These are phyloP conservation scores for Melanotaenia parkinsoni DNA, from an alignment of 2,797 vertebrate genomes.

Conservation along the genomic window DNA sequence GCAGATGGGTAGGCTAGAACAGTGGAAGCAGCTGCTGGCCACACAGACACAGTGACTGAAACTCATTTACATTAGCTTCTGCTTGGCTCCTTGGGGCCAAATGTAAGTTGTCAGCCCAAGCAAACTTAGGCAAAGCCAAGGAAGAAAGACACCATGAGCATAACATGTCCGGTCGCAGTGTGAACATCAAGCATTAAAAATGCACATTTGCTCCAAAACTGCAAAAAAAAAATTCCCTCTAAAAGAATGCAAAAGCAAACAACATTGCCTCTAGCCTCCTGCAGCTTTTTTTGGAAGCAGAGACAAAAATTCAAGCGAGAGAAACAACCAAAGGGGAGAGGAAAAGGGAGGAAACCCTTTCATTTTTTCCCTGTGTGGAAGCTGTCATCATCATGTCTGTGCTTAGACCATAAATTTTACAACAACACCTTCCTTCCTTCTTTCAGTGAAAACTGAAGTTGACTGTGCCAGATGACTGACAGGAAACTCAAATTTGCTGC, in stretches of 20 bases:
- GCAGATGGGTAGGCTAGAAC: slow-evolving; percentile 64
- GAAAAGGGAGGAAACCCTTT: not conserved
- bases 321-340: slow-evolving; percentile 20
- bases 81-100: slow-evolving; percentile 37
- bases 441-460: slow-evolving; percentile 11
- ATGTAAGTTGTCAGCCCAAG: slow-evolving; percentile 49
- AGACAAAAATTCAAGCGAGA: slow-evolving; percentile 30
- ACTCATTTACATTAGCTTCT: slow-evolving; percentile 57
- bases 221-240: slow-evolving; percentile 12
- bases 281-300: slow-evolving; percentile 13
- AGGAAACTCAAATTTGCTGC: slow-evolving; percentile 2
- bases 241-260: slow-evolving; percentile 4
- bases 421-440: not conserved
- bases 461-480: not conserved
- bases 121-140: slow-evolving; percentile 65
- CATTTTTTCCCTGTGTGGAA: slow-evolving; percentile 13
- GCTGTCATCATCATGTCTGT: slow-evolving; percentile 8
- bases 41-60: slow-evolving; percentile 47
- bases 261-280: slow-evolving; percentile 13
- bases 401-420: slow-evolving; percentile 13
- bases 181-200: slow-evolving; percentile 46
- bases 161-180: slow-evolving; percentile 18
- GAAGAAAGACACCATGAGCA: slow-evolving; percentile 37
- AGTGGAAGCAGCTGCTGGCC: slow-evolving; percentile 47
- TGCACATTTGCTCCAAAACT: slow-evolving; percentile 52